phyloP scores from a whole-genome alignment of 2,888 invertebrate species.

The Pteria penguin region DNA sequence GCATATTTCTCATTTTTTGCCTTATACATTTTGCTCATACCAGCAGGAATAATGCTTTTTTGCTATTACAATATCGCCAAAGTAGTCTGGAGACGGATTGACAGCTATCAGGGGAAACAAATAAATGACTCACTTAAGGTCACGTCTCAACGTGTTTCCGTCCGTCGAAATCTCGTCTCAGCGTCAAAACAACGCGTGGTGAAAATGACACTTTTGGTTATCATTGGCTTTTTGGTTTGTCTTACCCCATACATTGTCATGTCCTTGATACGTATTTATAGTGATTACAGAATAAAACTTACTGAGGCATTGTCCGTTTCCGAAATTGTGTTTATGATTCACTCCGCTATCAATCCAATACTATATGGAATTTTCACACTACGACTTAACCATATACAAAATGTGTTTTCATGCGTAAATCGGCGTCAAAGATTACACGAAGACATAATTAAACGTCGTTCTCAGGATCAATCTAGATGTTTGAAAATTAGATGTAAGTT shows the following conservation, averaged over 20 bases:
- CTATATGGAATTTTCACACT: constrained; percentile 80
- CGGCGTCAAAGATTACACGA: constrained; percentile 17
- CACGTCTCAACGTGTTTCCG: constrained; percentile 66
- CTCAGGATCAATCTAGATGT: constrained; percentile 16
- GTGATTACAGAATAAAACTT: constrained; percentile 71
- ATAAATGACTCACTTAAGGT: constrained; percentile 14
- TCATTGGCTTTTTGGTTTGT: constrained; percentile 80
- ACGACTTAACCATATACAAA: constrained; percentile 44
- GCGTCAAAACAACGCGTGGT: constrained; percentile 79
- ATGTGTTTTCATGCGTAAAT: constrained; percentile 24
- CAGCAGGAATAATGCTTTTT: constrained; percentile 79
- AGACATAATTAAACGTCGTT: constrained; percentile 13
- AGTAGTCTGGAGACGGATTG: constrained; percentile 79
- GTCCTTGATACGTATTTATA: constrained; percentile 79
- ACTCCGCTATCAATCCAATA: constrained; percentile 80
- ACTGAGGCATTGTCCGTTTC: constrained; percentile 64
- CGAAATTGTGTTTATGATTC: constrained; percentile 75
- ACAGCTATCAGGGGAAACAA: constrained; percentile 39
- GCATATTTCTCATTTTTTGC: constrained; percentile 80
- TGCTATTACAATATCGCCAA: constrained; percentile 80
- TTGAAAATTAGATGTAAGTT: constrained; percentile 36
- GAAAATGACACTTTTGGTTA: constrained; percentile 81
- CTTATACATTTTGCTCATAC: constrained; percentile 79
- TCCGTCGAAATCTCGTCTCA: constrained; percentile 72
- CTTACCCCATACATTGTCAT: constrained; percentile 81